phyloP scores from a whole-genome alignment of 2,797 vertebrate genomes.

The Phrynocephalus forsythii region DNA sequence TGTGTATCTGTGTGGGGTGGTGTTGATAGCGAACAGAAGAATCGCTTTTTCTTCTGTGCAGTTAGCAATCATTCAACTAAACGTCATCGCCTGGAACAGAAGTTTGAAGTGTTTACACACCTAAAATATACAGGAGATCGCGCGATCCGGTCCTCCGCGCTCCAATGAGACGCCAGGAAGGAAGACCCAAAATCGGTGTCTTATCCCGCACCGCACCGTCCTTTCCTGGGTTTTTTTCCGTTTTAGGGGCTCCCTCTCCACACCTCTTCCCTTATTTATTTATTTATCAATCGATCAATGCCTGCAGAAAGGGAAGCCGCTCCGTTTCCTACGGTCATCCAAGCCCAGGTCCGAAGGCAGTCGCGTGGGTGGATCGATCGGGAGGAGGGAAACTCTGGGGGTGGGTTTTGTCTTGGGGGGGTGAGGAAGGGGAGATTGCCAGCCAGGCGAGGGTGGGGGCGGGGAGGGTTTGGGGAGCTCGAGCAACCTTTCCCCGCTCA shows the following conservation, averaged over 20 bases:
- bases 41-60: conserved; percentile 73
- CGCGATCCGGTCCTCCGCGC: conserved; percentile 22
- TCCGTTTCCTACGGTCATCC: conserved; percentile 61
- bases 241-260: fast-evolving
- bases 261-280: conserved; percentile 41
- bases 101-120: conserved; percentile 72
- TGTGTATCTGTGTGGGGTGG: conserved; percentile 56
- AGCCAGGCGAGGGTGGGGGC: conserved; percentile 71
- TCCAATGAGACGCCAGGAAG: too few relatives aligned
- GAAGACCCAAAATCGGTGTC: background rate
- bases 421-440: conserved; percentile 80
- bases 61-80: conserved; percentile 78
- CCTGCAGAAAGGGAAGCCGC: conserved; percentile 55
- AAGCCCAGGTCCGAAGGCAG: conserved; percentile 57
- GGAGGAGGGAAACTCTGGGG: conserved; percentile 68
- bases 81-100: conserved; percentile 73
- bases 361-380: conserved; percentile 87
- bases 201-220: background rate
- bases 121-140: conserved; percentile 24
- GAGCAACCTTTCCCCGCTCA: conserved; percentile 69
- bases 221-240: background rate
- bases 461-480: conserved; percentile 64
- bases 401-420: conserved; percentile 48
- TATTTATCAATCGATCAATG: background rate
- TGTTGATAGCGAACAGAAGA: conserved; percentile 71